Percentiles rank a stretch among this genome's conserved stretches.
Evolutionary conservation across 1,140 invertebrate species (phyloP).

Genomic region (Hormaphis cornu): DNA sequence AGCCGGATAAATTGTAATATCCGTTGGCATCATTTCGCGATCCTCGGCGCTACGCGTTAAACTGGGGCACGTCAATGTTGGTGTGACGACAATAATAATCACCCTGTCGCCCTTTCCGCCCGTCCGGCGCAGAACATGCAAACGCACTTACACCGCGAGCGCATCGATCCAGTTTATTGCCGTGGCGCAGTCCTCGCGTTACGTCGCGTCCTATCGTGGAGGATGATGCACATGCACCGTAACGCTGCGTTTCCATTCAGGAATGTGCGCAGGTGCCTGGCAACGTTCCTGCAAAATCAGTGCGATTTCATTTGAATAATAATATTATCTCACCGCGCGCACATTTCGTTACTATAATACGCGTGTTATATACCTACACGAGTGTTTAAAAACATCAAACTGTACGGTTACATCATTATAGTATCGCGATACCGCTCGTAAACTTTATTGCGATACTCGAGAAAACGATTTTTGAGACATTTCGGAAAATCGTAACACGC

Average conservation of each 20-base stretch:
- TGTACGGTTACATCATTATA: too few relatives aligned
- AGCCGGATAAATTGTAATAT: conserved; percentile 1
- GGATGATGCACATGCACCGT: neutral
- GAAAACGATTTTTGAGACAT: too few relatives aligned
- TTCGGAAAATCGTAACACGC: too few relatives aligned
- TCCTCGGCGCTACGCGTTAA: neutral
- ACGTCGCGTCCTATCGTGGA: too few relatives aligned
- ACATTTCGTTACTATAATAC: neutral
- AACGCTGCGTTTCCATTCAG: neutral
- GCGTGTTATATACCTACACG: too few relatives aligned
- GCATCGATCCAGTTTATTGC: conserved; percentile 6
- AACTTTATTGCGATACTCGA: too few relatives aligned
- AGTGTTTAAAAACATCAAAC: too few relatives aligned
- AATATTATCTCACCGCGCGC: neutral
- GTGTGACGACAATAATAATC: conserved; percentile 5
- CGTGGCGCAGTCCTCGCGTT: neutral
- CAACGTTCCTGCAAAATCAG: conserved; percentile 12
- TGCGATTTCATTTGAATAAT: neutral
- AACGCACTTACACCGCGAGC: conserved; percentile 24
- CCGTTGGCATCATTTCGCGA: conserved; percentile 17
- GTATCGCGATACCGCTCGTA: too few relatives aligned
- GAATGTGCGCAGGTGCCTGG: conserved; percentile 12
- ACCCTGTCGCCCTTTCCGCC: neutral
- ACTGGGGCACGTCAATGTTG: conserved; percentile 19
- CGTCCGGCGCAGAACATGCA: conserved; percentile 2